Base-by-base conservation (phyloP, 2,113 vertebrate genomes). In the Scatophagus argus region DNA sequence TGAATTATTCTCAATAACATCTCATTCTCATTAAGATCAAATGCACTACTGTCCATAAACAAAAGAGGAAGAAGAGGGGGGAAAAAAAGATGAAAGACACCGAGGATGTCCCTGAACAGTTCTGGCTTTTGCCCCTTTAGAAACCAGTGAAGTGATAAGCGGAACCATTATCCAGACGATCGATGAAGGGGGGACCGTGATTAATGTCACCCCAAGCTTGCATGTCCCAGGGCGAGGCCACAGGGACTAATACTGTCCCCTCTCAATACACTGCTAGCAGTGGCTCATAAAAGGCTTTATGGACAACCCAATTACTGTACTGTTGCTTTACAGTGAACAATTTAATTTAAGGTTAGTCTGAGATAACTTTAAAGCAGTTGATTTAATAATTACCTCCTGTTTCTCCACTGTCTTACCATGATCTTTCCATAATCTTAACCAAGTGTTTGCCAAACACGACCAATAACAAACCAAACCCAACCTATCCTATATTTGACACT, bases 61-160 rank as follows among this genome's bases (percentile, higher is more conserved):
- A 69, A 74, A 79, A 74, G 65, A 51, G 36, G 32, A 51, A n/a
- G 13, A 41, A 27, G 61, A 52, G 52, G 21, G 54, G 25, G 29
- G n/a, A n/a, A 16, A 67, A 41, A 29, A 67, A 64, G 74, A 36
- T 36, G 75, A 74, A 74, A 87, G 79, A 68, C 52, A 31, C 41
- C 0, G 29, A 79, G 66, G 73, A 82, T 80, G 82, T 88, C 87
- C 81, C 86, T 66, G 76, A 83, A 75, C 19, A 41, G 13, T 31
- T 65, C 39, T 83, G 84, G 54, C 81, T 87, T 89, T 87, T 90
- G 75, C 76, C 82, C 83, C 69, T 80, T 78, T 65, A 44, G 86
- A 86, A 88, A 76, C 66, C 83, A 74, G 62, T 1, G 77, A 77
- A 75, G 90, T 89, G 92, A 93, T 92, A 92, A 93, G 92, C 77